Base-by-base conservation (phyloP, 2,888 invertebrate genomes). In the Agapostemon virescens region DNA sequence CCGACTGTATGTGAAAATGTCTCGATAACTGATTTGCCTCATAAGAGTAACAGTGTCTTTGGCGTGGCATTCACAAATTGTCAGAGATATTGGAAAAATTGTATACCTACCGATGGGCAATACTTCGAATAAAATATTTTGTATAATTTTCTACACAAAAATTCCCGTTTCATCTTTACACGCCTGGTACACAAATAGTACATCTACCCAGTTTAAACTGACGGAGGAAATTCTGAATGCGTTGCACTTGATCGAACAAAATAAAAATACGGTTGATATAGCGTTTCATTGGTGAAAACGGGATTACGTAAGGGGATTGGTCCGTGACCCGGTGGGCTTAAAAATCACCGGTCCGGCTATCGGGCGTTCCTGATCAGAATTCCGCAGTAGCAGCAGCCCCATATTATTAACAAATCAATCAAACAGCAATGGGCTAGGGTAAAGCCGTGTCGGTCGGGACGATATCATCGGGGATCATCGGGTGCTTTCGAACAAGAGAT, bases 381-480 rank as follows among this genome's bases (percentile, higher is more conserved):
- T 49, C 45, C 45, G 30, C 58, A n/a, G 63, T 1, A 17, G 23
- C 49, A 26, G 55, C 63, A 38, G 38, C 45, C 7, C 40, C 20
- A 49, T 55, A 20, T 74, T 80, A 80, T 79, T 69, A 79, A 73
- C 80, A 30, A 66, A 80, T 79, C 69, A 80, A 81, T 73, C 79
- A 74, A 74, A 70, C 79, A 36, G 5, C 72, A 33, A 38, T 26
- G 40, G 23, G 2, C 26, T 36, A 38, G 33, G 23, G 49, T 40
- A 49, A 26, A 55, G 26, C 49, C 30, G 30, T 55, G 38, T 45
- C 55, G 68, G 26, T 17, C 20, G 9, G 49, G 26, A 33, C 49
- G 74, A 36, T 69, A 74, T 74, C 58, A 33, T 26, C 26, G 17
- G 26, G 58, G 9, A 49, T 42, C 63, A 26, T 74, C 63, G 69